phyloP scores from a whole-genome alignment of 1,140 invertebrate species.

The Drosophila asahinai region DNA sequence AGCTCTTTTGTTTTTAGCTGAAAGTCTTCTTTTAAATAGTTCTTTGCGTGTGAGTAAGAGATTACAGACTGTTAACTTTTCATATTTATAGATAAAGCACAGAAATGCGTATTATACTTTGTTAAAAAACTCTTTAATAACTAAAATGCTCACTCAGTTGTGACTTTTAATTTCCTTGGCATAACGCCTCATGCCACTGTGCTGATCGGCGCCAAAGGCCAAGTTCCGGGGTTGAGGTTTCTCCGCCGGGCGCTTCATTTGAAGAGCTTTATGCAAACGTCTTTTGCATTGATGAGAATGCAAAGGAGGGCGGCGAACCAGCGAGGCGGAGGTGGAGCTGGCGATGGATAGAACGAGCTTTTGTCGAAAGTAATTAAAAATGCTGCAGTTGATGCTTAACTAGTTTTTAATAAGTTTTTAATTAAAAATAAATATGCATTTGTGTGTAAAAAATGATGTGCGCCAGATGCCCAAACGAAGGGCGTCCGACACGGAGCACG shows the following conservation, averaged over 20 bases:
- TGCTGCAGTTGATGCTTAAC: constrained; percentile 83
- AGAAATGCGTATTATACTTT: not conserved
- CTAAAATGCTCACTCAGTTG: not conserved
- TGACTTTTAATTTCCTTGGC: constrained; percentile 25
- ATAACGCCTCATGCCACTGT: constrained; percentile 29
- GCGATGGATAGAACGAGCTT: constrained; percentile 27
- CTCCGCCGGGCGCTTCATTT: constrained; percentile 42
- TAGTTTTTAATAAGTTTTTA: constrained; percentile 84
- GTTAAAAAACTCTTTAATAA: not conserved
- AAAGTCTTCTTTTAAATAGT: not conserved
- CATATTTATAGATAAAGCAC: not conserved
- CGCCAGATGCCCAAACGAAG: constrained; percentile 45
- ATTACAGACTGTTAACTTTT: not conserved
- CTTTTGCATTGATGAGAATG: constrained; percentile 81
- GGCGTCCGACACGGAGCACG: constrained; percentile 48
- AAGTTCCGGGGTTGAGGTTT: constrained; percentile 8
- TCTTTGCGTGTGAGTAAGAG: too few relatives aligned
- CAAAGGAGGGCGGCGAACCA: constrained; percentile 22
- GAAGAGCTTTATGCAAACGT: constrained; percentile 79
- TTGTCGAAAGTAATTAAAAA: constrained; percentile 82
- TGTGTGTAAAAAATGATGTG: constrained; percentile 77
- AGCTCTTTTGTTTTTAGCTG: too few relatives aligned
- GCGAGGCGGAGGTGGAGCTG: not conserved
- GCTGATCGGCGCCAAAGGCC: constrained; percentile 41
- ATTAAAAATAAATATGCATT: constrained; percentile 84